A percentile compares a stretch with the other conserved stretches of the same genome.
phyloP scores from a whole-genome alignment of 2,888 invertebrate genomes.

The Melikaiella ostensackeni region DNA sequence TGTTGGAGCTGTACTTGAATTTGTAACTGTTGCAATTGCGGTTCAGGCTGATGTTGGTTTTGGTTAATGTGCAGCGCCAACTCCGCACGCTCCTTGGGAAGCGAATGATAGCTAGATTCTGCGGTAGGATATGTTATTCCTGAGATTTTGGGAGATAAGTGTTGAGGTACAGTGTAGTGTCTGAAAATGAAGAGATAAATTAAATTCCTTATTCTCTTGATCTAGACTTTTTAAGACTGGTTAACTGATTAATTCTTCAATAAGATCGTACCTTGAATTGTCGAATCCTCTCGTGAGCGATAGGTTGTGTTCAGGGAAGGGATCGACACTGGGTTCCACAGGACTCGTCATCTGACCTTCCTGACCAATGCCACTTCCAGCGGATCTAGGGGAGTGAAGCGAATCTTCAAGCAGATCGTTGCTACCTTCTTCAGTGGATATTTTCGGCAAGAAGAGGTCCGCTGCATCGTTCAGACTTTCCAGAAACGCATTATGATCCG shows the following conservation, averaged over 20 bases:
- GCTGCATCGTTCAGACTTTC: slow-evolving; percentile 89
- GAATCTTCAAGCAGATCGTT: slow-evolving; percentile 84
- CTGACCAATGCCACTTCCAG: slow-evolving; percentile 70
- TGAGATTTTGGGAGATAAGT: slow-evolving; percentile 59
- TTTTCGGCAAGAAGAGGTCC: slow-evolving; percentile 87
- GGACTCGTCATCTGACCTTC: slow-evolving; percentile 81
- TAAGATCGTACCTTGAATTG: slow-evolving; percentile 62
- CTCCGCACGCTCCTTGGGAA: slow-evolving; percentile 82
- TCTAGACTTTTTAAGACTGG: not conserved
- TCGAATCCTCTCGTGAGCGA: slow-evolving; percentile 69
- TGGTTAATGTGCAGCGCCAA: slow-evolving; percentile 81
- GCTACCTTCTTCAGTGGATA: slow-evolving; percentile 82
- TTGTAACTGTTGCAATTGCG: slow-evolving; percentile 83
- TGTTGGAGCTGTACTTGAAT: slow-evolving; percentile 86
- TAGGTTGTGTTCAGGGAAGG: slow-evolving; percentile 87
- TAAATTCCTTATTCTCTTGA: slow-evolving; percentile 28
- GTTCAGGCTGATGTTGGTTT: slow-evolving; percentile 79
- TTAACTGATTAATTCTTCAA: not conserved
- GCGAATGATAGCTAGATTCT: slow-evolving; percentile 80
- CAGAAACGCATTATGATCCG: slow-evolving; percentile 85
- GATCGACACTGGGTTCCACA: slow-evolving; percentile 84
- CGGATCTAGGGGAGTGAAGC: slow-evolving; percentile 82
- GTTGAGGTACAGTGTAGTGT: slow-evolving; percentile 72
- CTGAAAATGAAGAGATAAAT: slow-evolving; percentile 52
- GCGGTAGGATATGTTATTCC: slow-evolving; percentile 61